Base-by-base conservation (phyloP, 2,888 invertebrate species). In the Anthophora plumipes region DNA sequence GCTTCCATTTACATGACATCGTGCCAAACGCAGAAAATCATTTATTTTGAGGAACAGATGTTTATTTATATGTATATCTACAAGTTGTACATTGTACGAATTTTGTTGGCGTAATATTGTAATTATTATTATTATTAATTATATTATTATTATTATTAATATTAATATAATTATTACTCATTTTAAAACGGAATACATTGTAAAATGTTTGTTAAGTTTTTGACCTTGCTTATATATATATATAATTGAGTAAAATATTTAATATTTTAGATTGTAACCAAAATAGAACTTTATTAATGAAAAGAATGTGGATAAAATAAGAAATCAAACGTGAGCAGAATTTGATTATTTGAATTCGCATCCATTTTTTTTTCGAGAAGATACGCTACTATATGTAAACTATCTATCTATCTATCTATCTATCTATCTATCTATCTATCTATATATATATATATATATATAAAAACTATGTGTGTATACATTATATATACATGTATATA, bases 151-250 rank as follows among this genome's bases (percentile, higher is more conserved):
- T 66, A 79, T 72, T 77, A 77, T 83, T 82, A 85, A 81, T 79
- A 82, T 82, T 82, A 82, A 84, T 88, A 85, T 86, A 85, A 89
- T 88, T 89, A 88, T 88, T 85, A 89, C 73, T 86, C 84, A 89
- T 90, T 89, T 90, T 88, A n/a, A 88, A 85, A 89, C 78, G 72
- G 87, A 89, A 88, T 84, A 88, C 85, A 89, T 87, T 93, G 92
- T 93, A 92, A 92, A 92, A 93, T 91, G 92, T 93, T 93, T 93
- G 93, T 93, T 93, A 93, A 93, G 93, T 93, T 93, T 93, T 92
- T 92, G 92, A 92, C 92, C 91, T 93, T 92, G 92, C 93, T 93
- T n/a, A n/a, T n/a, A n/a, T n/a, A n/a, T n/a, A n/a, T 93, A 92
- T 90, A 88, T 89, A 86, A 88, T 89, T 89, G 87, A 86, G 85